Evolutionary conservation across 2,797 vertebrate species (phyloP).

Genomic region (Gastrophryne carolinensis): DNA sequence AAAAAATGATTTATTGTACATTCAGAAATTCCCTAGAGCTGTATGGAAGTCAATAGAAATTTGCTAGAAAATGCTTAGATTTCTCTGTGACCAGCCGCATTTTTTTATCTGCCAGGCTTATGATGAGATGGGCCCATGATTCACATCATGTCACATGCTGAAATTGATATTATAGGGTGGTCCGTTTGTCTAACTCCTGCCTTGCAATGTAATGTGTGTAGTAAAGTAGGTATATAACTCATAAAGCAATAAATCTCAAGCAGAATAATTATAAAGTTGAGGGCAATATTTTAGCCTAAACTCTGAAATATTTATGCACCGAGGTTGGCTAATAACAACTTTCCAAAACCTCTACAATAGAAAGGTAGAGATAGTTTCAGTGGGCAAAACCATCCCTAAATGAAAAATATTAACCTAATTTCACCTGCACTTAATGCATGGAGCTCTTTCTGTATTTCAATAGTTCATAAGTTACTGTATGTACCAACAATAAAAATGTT

Average conservation of each 20-base stretch:
- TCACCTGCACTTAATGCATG: background rate
- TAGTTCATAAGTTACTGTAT: too few species aligned
- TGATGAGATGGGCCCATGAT: conserved; percentile 40
- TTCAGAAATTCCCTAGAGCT: conserved; percentile 19
- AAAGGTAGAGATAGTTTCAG: background rate
- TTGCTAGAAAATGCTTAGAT: conserved; percentile 35
- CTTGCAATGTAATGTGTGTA: conserved; percentile 10
- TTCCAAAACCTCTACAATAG: background rate
- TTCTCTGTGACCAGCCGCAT: background rate
- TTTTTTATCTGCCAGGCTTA: conserved; percentile 12
- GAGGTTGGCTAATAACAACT: background rate
- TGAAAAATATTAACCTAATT: background rate
- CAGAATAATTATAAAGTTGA: conserved; percentile 35
- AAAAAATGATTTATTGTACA: conserved; percentile 26
- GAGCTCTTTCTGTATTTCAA: background rate
- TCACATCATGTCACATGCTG: conserved; percentile 40
- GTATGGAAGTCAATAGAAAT: conserved; percentile 20
- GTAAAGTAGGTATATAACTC: conserved; percentile 10
- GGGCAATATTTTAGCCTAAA: conserved; percentile 17
- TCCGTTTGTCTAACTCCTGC: conserved; percentile 18
- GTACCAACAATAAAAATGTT: too few species aligned
- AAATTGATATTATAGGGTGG: conserved; percentile 28
- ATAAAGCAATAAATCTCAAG: conserved; percentile 33
- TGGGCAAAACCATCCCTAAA: background rate
- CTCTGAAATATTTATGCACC: conserved; percentile 9